Percentiles rank a stretch among this genome's conserved stretches.
These are phyloP conservation scores for Azemiops feae DNA, from an alignment of 2,113 vertebrate genomes.

Conservation along the genomic window DNA sequence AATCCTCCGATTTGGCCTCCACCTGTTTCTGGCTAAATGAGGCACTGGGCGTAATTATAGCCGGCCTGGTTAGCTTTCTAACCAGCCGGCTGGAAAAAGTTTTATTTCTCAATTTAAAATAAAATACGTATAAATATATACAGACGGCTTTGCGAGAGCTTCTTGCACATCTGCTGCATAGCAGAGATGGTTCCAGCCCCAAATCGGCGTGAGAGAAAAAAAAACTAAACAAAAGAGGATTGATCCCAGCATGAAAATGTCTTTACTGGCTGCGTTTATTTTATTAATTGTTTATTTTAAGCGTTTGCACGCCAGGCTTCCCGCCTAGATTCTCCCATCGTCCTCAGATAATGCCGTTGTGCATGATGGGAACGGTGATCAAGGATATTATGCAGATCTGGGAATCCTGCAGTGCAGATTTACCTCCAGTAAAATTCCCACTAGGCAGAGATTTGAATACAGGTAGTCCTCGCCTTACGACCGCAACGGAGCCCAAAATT, in stretches of 20 bases:
- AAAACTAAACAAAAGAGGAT: not conserved
- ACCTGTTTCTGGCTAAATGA: conserved; percentile 14
- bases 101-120: not conserved
- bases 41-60: not conserved
- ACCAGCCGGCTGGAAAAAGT: not conserved
- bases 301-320: not conserved
- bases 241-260: not conserved
- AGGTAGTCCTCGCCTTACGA: not conserved
- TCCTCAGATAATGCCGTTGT: not conserved
- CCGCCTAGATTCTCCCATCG: not conserved
- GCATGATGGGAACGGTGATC: not conserved
- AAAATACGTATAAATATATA: not conserved
- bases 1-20: not conserved
- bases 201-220: not conserved
- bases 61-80: not conserved
- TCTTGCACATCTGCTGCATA: not conserved
- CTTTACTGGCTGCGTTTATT: not conserved
- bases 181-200: not conserved
- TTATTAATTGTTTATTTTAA: not conserved
- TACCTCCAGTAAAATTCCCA: not conserved
- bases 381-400: not conserved
- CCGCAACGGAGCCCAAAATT: not conserved
- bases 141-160: not conserved
- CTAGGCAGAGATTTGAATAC: not conserved
- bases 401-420: not conserved